A percentile compares a stretch with the other conserved stretches of the same genome.
phyloP scores from a whole-genome alignment of 2,113 vertebrate species.

The Amia ocellicauda region DNA sequence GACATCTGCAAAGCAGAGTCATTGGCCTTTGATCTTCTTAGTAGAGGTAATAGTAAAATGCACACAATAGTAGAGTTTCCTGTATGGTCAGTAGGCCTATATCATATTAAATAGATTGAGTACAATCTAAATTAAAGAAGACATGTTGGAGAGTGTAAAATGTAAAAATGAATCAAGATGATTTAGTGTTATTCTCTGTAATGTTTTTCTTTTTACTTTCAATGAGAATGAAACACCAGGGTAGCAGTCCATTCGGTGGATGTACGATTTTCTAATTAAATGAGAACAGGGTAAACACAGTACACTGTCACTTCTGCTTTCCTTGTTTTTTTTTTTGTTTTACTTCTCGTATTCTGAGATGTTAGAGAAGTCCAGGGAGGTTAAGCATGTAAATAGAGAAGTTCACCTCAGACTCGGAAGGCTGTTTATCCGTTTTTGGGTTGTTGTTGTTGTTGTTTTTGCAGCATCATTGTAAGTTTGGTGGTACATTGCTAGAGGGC shows the following conservation, averaged over 20 bases:
- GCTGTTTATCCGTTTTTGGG: background rate
- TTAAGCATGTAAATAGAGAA: background rate
- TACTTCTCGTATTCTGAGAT: conserved; percentile 1
- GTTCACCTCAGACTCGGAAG: background rate
- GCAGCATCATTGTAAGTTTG: background rate
- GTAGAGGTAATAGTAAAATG: background rate
- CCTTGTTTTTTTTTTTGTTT: background rate
- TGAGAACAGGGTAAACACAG: too few species aligned
- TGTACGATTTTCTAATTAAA: too few species aligned
- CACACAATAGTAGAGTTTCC: background rate
- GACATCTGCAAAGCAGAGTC: background rate
- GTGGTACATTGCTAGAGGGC: too few species aligned
- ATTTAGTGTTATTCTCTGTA: too few species aligned
- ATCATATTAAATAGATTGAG: background rate
- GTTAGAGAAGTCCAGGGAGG: background rate
- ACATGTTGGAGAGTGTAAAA: too few species aligned
- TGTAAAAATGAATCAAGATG: too few species aligned
- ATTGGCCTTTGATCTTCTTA: background rate
- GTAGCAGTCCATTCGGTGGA: too few species aligned
- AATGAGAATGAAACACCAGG: too few species aligned
- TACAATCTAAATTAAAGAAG: too few species aligned
- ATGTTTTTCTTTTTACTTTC: too few species aligned
- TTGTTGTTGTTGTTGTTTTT: background rate
- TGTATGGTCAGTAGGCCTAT: conserved; percentile 1
- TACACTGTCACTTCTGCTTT: background rate